phyloP scores from a whole-genome alignment of 1,140 invertebrate genomes.

The Nasonia longicornis region DNA sequence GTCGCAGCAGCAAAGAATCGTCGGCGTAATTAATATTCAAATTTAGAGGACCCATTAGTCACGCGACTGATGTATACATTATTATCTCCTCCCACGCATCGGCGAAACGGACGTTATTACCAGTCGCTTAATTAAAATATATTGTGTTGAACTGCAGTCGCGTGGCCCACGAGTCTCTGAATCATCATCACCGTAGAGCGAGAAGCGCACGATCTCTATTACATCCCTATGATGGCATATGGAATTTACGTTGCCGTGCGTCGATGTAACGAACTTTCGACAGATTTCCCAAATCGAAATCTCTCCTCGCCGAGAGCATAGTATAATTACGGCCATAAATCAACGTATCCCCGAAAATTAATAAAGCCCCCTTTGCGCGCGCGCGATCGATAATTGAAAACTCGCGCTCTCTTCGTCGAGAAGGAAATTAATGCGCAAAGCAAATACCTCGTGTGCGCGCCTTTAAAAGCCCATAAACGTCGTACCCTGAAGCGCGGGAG shows the following conservation, averaged over 20 bases:
- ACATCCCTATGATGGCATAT: background rate
- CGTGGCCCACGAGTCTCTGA: background rate
- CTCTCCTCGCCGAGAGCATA: too few species aligned
- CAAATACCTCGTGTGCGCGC: background rate
- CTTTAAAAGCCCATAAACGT: slow-evolving; percentile 23
- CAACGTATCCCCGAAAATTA: background rate
- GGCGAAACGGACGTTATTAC: background rate
- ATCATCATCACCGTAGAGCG: background rate
- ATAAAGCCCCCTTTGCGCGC: background rate
- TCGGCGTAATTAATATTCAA: slow-evolving; percentile 6
- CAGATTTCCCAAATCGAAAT: background rate
- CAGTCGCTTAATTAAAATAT: slow-evolving; percentile 23
- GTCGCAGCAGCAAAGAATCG: background rate
- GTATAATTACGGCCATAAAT: background rate
- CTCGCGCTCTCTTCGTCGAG: background rate
- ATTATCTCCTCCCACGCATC: background rate
- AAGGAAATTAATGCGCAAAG: background rate
- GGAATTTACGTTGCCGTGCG: background rate
- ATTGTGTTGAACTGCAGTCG: background rate
- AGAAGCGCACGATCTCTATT: background rate
- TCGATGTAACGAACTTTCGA: too few species aligned
- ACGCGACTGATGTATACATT: background rate
- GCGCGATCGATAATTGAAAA: slow-evolving; percentile 24
- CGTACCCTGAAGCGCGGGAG: background rate
- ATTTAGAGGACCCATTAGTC: background rate